Conservation (phyloP, 2,888 invertebrate species). For the Nymphalis urticae region DNA sequence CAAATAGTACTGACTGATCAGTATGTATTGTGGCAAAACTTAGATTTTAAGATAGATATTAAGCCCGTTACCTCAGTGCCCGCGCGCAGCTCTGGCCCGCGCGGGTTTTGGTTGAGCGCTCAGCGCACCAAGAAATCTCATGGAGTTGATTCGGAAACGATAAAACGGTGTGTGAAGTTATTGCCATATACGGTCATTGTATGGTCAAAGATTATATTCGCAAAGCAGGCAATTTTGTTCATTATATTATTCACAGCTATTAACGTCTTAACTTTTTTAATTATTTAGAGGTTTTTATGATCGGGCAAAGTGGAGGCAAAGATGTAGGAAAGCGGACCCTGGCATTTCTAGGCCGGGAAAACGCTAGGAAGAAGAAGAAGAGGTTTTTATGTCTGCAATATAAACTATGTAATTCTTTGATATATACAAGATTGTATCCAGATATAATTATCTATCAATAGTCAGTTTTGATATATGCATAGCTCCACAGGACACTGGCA, state of each 20-base stretch:
- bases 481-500: too few species aligned
- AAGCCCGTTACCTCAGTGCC: constrained; percentile 71
- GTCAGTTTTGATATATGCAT: too few species aligned
- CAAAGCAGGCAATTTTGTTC: neutral
- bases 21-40: constrained; percentile 37
- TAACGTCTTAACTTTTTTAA: neutral
- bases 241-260: neutral
- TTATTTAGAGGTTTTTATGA: too few species aligned
- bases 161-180: constrained; percentile 35
- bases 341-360: too few species aligned
- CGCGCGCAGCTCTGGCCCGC: constrained; percentile 73
- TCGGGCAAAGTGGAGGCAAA: too few species aligned
- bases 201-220: too few species aligned
- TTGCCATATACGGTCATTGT: neutral
- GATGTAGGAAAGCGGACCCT: too few species aligned
- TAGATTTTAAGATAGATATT: constrained; percentile 37
- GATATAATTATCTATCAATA: neutral
- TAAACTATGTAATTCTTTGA: too few species aligned
- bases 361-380: too few species aligned
- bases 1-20: too few species aligned
- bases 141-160: constrained; percentile 48
- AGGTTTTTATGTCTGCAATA: neutral
- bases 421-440: too few species aligned
- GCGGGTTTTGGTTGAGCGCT: constrained; percentile 64
- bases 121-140: constrained; percentile 70